A percentile compares a stretch with the other conserved stretches of the same genome.
Conservation (phyloP, 2,797 vertebrate genomes). For the Huso huso region DNA sequence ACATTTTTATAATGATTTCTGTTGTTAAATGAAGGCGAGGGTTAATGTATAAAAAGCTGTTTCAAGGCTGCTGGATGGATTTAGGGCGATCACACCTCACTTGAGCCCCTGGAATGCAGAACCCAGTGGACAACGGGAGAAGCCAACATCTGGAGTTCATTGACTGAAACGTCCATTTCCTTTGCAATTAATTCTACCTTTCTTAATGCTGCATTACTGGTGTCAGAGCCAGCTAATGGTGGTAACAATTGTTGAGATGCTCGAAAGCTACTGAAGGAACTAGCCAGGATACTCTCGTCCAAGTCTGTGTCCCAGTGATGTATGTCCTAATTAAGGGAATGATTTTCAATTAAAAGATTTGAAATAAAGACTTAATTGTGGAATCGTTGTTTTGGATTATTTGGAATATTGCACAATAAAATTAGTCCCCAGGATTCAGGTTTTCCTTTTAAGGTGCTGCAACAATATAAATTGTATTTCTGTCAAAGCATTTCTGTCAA, state of each 20-base stretch:
- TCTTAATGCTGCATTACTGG: slow-evolving; percentile 44
- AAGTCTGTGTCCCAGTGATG: not conserved
- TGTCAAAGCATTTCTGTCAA: no score
- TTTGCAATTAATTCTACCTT: slow-evolving; percentile 51
- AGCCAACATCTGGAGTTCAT: slow-evolving; percentile 71
- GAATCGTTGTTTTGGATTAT: no score
- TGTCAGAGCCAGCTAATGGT: slow-evolving; percentile 38
- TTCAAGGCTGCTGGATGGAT: slow-evolving; percentile 55
- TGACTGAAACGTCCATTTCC: slow-evolving; percentile 52
- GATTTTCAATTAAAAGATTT: no score
- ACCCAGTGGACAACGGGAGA: slow-evolving; percentile 48
- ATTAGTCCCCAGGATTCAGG: no score
- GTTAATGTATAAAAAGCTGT: slow-evolving; percentile 40
- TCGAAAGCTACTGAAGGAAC: not conserved
- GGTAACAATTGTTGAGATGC: slow-evolving; percentile 20
- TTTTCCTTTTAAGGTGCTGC: no score
- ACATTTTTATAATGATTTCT: not conserved
- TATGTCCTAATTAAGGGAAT: no score
- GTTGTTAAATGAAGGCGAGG: slow-evolving; percentile 18
- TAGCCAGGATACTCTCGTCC: not conserved
- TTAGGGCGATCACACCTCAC: slow-evolving; percentile 51
- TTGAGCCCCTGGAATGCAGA: slow-evolving; percentile 41
- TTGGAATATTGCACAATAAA: no score
- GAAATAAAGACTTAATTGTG: no score
- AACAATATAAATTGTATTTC: no score